Evolutionary conservation across 2,797 vertebrate species (phyloP).

Genomic region (Gadopsis bispinosus): DNA sequence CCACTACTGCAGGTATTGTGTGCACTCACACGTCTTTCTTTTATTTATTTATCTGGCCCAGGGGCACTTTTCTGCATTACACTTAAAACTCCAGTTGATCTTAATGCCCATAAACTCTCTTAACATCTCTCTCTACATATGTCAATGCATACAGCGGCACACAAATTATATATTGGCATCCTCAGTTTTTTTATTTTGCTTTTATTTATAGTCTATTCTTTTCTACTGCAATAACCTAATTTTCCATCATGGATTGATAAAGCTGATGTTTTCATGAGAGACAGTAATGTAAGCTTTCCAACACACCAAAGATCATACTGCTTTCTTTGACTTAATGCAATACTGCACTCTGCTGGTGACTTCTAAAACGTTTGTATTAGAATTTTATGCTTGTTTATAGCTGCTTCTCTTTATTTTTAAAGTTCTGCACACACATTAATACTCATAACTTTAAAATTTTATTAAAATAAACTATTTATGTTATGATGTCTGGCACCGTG

Average conservation of each 20-base stretch:
- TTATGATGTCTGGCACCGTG: not conserved
- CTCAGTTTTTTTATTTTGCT: not conserved
- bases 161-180: conserved; percentile 3
- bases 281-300: not conserved
- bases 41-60: not conserved
- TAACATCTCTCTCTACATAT: not conserved
- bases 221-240: not conserved
- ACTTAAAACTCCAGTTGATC: conserved; percentile 3
- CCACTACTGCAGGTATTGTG: not conserved
- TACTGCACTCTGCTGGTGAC: conserved; percentile 65
- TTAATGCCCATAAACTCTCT: not conserved
- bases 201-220: not conserved
- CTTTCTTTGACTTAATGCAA: conserved; percentile 23
- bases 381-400: not conserved
- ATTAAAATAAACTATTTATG: not conserved
- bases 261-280: not conserved
- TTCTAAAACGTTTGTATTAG: not conserved
- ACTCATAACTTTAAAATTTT: not conserved
- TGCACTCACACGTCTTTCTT: not conserved
- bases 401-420: not conserved
- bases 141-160: not conserved
- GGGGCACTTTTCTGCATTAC: not conserved
- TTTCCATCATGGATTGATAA: not conserved
- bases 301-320: not conserved
- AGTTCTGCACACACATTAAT: not conserved